Base-by-base conservation (phyloP, 2,888 invertebrate species). In the Nemapogon koenigi region DNA sequence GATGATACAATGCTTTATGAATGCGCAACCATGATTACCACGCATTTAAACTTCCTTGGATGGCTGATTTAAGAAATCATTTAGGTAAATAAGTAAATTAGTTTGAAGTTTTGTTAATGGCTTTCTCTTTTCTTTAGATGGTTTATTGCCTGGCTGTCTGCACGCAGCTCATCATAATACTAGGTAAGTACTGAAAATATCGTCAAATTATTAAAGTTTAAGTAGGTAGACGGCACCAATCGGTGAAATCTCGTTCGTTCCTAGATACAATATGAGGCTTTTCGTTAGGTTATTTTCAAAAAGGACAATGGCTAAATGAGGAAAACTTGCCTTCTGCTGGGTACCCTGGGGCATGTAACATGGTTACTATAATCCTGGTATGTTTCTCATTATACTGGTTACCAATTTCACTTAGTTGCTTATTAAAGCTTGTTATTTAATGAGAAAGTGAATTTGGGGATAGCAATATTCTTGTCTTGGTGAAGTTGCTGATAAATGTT, bases 21-120 rank as follows among this genome's bases (percentile, higher is more conserved):
- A 71, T 64, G 78, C 68, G 76, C 71, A 76, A 75, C 71, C 69
- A 44, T 78, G 78, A 75, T 78, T 78, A 78, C 75, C 69, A 76
- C 60, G 70, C 75, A 75, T 75, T 67, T 69, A 55, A 71, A 75
- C 78, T 78, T 78, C 76, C 78, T 78, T 78, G 78, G 78, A 78
- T 78, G 78, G 75, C 78, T 78, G 78, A 76, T 16, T 41, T 42
- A 41, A 26, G 13, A 26, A 26, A 26, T 26, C 3, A 4, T 13
- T 26, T 3, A 38, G 46, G 46, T 46, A 41, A 45, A 45, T 46
- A 45, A 44, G 46, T 30, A 30, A 28, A 6, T n/a, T 22, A 22
- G 22, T 7, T 22, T 6, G 4, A 22, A 22, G 4, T 6, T 22
- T 6, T 7, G 10, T 7, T 28, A 28, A 10, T 28, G 4, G 11